phyloP scores from a whole-genome alignment of 2,888 invertebrate species.

The Megamerina dolium region DNA sequence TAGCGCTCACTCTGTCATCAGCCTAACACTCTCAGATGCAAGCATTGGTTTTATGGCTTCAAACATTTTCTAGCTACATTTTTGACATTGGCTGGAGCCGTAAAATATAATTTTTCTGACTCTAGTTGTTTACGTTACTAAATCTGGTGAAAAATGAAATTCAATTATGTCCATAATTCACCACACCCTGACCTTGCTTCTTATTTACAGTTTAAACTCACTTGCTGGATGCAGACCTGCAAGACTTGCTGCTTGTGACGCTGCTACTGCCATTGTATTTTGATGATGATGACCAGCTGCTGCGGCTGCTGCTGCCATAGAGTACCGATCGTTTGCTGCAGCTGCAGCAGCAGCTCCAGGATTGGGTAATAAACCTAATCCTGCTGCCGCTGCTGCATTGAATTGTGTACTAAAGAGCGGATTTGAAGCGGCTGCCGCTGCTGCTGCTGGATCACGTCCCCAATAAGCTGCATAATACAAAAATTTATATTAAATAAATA shows the following conservation, averaged over 20 bases:
- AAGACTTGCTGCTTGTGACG: constrained; percentile 77
- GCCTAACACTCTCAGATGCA: too few relatives aligned
- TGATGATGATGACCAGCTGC: constrained; percentile 55
- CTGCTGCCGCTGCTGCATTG: constrained; percentile 48
- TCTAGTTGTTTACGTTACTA: too few relatives aligned
- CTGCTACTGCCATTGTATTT: constrained; percentile 74
- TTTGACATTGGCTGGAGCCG: too few relatives aligned
- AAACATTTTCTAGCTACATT: too few relatives aligned
- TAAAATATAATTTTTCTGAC: too few relatives aligned
- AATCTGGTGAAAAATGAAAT: too few relatives aligned
- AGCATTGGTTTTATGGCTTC: too few relatives aligned
- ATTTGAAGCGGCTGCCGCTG: constrained; percentile 48
- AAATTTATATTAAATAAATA: constrained; percentile 35
- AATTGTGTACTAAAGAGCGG: constrained; percentile 48
- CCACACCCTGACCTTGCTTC: too few relatives aligned
- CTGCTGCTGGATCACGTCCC: constrained; percentile 60
- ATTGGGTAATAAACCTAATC: constrained; percentile 47
- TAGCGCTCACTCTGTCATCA: too few relatives aligned
- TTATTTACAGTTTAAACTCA: constrained; percentile 42
- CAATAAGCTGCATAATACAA: constrained; percentile 64
- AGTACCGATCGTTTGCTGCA: constrained; percentile 48
- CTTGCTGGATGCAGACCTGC: constrained; percentile 68
- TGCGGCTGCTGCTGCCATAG: constrained; percentile 49
- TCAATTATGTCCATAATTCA: too few relatives aligned
- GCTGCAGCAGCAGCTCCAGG: constrained; percentile 48